Conservation (phyloP, 1,140 invertebrate genomes). For the Lucilia sericata region DNA sequence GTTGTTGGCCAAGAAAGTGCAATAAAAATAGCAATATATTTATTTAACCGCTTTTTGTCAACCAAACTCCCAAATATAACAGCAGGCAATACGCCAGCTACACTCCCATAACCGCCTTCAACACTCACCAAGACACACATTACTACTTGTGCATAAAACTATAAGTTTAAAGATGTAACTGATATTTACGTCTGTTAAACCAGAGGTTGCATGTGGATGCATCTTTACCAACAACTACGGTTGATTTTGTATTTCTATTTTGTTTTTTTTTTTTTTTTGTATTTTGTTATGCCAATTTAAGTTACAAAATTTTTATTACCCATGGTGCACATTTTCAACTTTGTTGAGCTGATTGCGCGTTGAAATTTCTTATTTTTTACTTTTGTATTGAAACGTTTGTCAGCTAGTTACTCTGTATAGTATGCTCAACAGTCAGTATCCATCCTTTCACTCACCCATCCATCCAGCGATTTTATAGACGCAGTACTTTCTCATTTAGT, state of each 20-base stretch:
- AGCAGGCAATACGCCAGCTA: neutral
- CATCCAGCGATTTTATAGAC: neutral
- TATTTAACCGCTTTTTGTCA: slow-evolving; percentile 48
- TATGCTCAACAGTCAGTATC: neutral
- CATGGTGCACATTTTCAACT: slow-evolving; percentile 67
- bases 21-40: slow-evolving; percentile 50
- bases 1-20: slow-evolving; percentile 46
- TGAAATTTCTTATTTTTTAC: slow-evolving; percentile 34
- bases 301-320: slow-evolving; percentile 67
- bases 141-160: neutral
- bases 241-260: neutral
- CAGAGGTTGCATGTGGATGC: slow-evolving; percentile 20
- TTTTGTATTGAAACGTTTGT: slow-evolving; percentile 3
- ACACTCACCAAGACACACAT: neutral
- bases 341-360: slow-evolving; percentile 49
- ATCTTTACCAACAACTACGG: neutral
- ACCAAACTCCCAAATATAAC: neutral
- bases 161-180: slow-evolving; percentile 9
- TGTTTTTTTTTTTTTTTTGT: neutral
- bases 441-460: neutral
- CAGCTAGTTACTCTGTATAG: neutral
- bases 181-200: slow-evolving; percentile 20
- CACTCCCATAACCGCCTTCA: neutral
- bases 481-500: neutral
- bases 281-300: slow-evolving; percentile 62